A percentile compares a stretch with the other conserved stretches of the same genome.
Conservation (phyloP, 1,140 invertebrate species). For the Pteromalus puparum region DNA sequence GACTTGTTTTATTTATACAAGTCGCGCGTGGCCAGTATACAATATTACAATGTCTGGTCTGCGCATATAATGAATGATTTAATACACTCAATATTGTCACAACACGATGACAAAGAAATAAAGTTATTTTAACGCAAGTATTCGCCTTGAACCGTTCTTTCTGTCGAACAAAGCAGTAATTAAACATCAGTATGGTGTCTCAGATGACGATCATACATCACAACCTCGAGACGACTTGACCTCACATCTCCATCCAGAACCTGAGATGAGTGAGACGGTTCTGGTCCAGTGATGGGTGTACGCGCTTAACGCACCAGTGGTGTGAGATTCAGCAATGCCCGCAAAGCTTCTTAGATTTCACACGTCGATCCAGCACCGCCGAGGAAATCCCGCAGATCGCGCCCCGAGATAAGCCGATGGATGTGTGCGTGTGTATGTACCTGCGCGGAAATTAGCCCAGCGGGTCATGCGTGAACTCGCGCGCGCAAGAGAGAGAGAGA, state of each 20-base stretch:
- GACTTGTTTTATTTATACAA: neutral
- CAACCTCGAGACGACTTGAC: neutral
- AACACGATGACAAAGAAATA: too few relatives aligned
- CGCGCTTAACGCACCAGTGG: neutral
- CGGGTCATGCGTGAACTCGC: constrained; percentile 53
- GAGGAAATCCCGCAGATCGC: constrained; percentile 44
- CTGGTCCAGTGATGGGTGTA: constrained; percentile 59
- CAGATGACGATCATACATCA: neutral
- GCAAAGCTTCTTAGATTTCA: constrained; percentile 61
- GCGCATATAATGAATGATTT: neutral
- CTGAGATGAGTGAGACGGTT: constrained; percentile 66
- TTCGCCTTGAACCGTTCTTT: too few relatives aligned
- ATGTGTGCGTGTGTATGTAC: neutral
- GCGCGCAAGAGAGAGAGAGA: neutral
- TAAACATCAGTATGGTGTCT: too few relatives aligned
- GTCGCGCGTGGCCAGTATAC: neutral
- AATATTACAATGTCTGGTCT: neutral
- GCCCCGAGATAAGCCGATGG: constrained; percentile 55
- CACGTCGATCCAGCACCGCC: constrained; percentile 60
- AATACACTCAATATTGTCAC: too few relatives aligned
- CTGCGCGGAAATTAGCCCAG: constrained; percentile 55
- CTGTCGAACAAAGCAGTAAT: too few relatives aligned
- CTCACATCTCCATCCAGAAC: constrained; percentile 51
- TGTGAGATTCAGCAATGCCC: constrained; percentile 31
- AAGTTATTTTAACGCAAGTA: neutral